phyloP scores from a whole-genome alignment of 2,797 vertebrate genomes.

The Synanceia verrucosa region DNA sequence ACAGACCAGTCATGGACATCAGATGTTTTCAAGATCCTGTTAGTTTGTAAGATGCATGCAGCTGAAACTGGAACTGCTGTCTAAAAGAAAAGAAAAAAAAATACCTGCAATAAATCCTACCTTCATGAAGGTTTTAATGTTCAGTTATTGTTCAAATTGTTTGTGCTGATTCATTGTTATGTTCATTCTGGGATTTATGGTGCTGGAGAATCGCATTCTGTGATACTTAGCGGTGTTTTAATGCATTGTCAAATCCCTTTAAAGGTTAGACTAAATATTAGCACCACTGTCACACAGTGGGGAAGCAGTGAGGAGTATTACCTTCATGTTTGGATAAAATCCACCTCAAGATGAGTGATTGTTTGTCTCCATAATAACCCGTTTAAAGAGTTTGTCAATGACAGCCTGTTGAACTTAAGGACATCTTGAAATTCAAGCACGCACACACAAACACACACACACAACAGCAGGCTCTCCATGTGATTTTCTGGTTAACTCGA shows the following conservation, averaged over 20 bases:
- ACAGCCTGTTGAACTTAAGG: not conserved
- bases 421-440: not conserved
- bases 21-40: not conserved
- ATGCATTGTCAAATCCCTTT: not conserved
- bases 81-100: not conserved
- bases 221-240: not conserved
- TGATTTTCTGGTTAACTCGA: slow-evolving; percentile 49
- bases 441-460: not conserved
- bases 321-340: not conserved
- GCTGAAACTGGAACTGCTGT: not conserved
- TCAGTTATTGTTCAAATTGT: not conserved
- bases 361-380: not conserved
- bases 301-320: not conserved
- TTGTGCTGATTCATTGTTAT: not conserved
- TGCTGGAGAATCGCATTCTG: not conserved
- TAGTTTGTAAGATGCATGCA: not conserved
- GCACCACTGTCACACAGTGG: not conserved
- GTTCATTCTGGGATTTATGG: not conserved
- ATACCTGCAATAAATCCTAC: not conserved
- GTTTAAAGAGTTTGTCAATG: not conserved
- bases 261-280: not conserved
- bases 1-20: not conserved
- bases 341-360: not conserved
- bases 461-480: not conserved
- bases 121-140: not conserved